Conservation (phyloP, 1,140 invertebrate species). For the Epicauta chinensis region DNA sequence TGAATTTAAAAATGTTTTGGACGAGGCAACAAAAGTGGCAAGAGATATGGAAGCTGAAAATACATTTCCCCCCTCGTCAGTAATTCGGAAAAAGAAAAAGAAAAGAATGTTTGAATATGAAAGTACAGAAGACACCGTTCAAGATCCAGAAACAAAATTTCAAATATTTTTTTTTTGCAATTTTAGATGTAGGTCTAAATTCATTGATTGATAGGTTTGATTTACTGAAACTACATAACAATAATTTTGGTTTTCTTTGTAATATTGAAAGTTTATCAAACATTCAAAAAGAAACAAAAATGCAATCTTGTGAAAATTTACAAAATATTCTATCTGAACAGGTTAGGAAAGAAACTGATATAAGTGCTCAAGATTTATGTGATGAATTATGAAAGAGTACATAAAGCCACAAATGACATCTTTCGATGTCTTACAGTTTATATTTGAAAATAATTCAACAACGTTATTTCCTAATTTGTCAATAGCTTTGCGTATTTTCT, state of each 20-base stretch:
- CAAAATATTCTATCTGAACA: background rate
- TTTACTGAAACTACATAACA: background rate
- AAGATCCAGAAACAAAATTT: background rate
- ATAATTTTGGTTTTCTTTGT: background rate
- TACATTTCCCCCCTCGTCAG: background rate
- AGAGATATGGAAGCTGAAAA: background rate
- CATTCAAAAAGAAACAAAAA: background rate
- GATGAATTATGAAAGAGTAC: background rate
- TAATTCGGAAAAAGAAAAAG: background rate
- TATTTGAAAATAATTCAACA: background rate
- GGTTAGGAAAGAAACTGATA: background rate
- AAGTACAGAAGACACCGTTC: background rate
- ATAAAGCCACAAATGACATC: background rate
- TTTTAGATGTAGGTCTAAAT: background rate
- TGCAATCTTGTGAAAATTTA: background rate
- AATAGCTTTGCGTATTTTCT: slow-evolving; percentile 9
- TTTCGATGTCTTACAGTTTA: background rate
- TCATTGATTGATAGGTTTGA: background rate
- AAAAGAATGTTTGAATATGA: background rate
- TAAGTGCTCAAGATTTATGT: background rate
- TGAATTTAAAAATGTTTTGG: background rate
- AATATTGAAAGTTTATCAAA: background rate
- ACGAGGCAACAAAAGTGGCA: background rate
- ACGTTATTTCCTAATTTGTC: background rate
- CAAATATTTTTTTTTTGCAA: background rate